phyloP scores from a whole-genome alignment of 2,113 vertebrate species.

The Gymnarchus niloticus region DNA sequence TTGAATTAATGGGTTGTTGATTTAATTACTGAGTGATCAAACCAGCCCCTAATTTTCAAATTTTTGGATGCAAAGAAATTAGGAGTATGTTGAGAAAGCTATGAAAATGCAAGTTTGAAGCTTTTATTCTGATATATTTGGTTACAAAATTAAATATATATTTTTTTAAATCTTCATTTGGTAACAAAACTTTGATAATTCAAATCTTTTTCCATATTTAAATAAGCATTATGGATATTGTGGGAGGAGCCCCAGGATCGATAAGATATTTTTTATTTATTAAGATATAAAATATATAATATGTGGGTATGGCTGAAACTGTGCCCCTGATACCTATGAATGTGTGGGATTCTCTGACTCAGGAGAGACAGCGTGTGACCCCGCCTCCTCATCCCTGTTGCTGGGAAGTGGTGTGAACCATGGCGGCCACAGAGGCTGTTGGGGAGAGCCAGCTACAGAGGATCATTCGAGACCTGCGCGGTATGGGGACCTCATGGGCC shows the following conservation, averaged over 20 bases:
- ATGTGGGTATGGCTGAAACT: not conserved
- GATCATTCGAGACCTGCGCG: slow-evolving; percentile 87
- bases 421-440: slow-evolving; percentile 64
- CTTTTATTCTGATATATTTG: not conserved
- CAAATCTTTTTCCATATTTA: not conserved
- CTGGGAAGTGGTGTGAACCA: slow-evolving; percentile 53
- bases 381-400: slow-evolving; percentile 53
- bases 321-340: slow-evolving; percentile 31
- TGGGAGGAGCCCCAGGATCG: too few relatives aligned
- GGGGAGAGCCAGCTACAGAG: slow-evolving; percentile 85
- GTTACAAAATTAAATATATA: not conserved
- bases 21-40: not conserved
- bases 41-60: not conserved
- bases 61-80: not conserved
- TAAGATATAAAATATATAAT: not conserved
- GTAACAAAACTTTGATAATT: not conserved
- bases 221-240: not conserved
- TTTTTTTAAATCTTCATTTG: not conserved
- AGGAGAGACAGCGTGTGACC: slow-evolving; percentile 55
- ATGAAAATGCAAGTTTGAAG: not conserved
- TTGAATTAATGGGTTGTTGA: not conserved
- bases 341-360: slow-evolving; percentile 56
- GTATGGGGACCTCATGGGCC: slow-evolving; percentile 57
- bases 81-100: not conserved
- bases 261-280: not conserved